These are phyloP conservation scores for Iselma pallidipennis DNA, from an alignment of 2,888 invertebrate genomes.

Conservation along the genomic window DNA sequence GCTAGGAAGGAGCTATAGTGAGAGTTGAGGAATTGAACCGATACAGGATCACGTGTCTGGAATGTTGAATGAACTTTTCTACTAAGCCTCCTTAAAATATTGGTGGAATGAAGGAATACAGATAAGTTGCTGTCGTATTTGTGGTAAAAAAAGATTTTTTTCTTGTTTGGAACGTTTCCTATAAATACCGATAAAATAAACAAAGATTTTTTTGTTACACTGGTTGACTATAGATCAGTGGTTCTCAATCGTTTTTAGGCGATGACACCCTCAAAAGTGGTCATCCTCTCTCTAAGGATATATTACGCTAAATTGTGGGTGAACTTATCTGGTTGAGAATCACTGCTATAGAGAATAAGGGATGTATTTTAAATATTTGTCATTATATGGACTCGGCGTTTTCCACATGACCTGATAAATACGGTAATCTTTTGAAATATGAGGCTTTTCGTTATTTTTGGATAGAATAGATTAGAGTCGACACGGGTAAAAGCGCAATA, in stretches of 20 bases:
- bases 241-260: no score
- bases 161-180: neutral
- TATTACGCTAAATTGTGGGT: no score
- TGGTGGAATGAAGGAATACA: conserved; percentile 16
- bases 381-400: neutral
- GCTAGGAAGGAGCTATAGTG: conserved; percentile 11
- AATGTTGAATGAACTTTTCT: conserved; percentile 16
- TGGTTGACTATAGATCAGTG: no score
- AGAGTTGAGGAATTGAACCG: conserved; percentile 2
- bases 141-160: neutral
- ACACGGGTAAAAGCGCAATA: neutral
- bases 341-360: no score
- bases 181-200: no score
- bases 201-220: no score
- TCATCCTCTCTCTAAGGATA: no score
- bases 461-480: neutral
- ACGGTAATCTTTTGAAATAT: neutral
- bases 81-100: conserved; percentile 13
- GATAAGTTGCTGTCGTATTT: conserved; percentile 5
- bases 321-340: no score
- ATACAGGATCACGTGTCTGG: conserved; percentile 16
- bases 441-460: neutral
- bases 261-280: no score
- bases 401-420: neutral
- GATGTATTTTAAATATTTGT: no score